Evolutionary conservation across 2,888 invertebrate genomes (phyloP).

Genomic region (Pristionchus maxplancki): DNA sequence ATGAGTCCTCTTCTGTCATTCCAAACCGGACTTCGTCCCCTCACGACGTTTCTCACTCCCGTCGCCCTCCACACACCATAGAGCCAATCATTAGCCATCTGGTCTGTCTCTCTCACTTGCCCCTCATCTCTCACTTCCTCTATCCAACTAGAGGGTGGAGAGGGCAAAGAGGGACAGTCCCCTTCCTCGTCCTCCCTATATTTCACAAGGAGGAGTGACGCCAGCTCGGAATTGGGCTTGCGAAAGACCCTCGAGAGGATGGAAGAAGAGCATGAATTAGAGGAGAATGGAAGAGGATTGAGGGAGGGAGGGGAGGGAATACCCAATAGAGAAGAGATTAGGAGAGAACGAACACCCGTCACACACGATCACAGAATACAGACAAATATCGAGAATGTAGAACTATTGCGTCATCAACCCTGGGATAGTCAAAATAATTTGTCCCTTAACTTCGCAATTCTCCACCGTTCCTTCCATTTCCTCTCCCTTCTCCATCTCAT

Average conservation of each 20-base stretch:
- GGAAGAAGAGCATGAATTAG: slow-evolving; percentile 38
- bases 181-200: slow-evolving; percentile 5
- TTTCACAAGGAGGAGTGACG: slow-evolving; percentile 39
- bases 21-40: slow-evolving; percentile 15
- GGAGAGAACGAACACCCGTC: background rate
- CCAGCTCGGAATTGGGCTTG: slow-evolving; percentile 23
- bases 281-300: background rate
- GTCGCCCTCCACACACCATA: background rate
- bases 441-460: background rate
- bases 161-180: background rate
- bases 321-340: slow-evolving; percentile 41
- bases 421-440: background rate
- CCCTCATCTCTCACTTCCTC: background rate
- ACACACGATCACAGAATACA: background rate
- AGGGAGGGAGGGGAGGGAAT: slow-evolving; percentile 31
- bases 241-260: slow-evolving; percentile 38
- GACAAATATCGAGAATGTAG: background rate
- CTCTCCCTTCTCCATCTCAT: slow-evolving; percentile 14
- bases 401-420: too few species aligned
- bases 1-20: slow-evolving; percentile 9
- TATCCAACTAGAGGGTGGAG: background rate
- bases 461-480: background rate
- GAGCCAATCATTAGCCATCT: slow-evolving; percentile 27
- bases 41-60: slow-evolving; percentile 22
- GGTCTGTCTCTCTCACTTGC: background rate